Evolutionary conservation across 2,888 invertebrate species (phyloP).

Genomic region (Agrochola litura): DNA sequence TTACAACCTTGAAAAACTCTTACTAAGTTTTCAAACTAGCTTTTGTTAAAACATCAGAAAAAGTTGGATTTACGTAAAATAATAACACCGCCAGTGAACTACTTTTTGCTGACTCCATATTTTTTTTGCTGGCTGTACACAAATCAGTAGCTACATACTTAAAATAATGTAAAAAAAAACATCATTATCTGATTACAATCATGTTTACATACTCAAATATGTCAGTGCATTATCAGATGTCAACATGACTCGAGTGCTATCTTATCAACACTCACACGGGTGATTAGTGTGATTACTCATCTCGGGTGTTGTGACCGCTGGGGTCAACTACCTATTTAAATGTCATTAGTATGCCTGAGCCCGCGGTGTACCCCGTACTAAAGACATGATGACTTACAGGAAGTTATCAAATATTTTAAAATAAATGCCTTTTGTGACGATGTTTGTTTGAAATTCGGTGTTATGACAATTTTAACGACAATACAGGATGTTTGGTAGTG

Average conservation of each 20-base stretch:
- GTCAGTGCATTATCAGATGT: constrained; percentile 37
- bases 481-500: constrained; percentile 22
- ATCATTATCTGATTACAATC: not conserved
- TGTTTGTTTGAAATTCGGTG: constrained; percentile 22
- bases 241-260: constrained; percentile 6
- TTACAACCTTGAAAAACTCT: too few relatives aligned
- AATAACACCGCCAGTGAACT: not conserved
- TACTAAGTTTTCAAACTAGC: not conserved
- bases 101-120: not conserved
- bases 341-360: constrained; percentile 46
- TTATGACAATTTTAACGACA: constrained; percentile 7
- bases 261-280: constrained; percentile 32
- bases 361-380: constrained; percentile 26
- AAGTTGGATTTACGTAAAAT: not conserved
- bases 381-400: constrained; percentile 32
- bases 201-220: constrained; percentile 10
- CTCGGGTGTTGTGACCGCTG: constrained; percentile 25
- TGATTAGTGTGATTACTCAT: constrained; percentile 37
- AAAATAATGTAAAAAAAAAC: not conserved
- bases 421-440: constrained; percentile 24
- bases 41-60: not conserved
- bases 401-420: constrained; percentile 43
- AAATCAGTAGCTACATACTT: not conserved
- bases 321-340: constrained; percentile 51
- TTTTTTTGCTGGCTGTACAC: not conserved